Conservation (phyloP, 2,888 invertebrate genomes). For the Linnaemya tessellans region DNA sequence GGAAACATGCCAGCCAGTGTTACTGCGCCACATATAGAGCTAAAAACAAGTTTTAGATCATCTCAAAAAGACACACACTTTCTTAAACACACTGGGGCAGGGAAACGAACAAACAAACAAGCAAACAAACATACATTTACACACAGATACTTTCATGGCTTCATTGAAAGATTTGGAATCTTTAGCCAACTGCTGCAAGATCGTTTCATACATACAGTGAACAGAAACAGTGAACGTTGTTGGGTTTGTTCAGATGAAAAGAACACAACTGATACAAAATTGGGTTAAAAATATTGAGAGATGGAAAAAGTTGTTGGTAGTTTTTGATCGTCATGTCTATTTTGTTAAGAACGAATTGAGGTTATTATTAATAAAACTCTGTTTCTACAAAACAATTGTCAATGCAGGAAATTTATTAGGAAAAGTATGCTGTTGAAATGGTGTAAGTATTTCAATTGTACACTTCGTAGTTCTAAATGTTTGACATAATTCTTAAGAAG, state of each 20-base stretch:
- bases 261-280: conserved; percentile 40
- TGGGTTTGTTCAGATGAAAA: conserved; percentile 8
- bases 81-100: background rate
- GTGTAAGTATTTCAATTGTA: conserved; percentile 30
- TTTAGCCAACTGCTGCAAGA: conserved; percentile 16
- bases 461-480: conserved; percentile 35
- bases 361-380: conserved; percentile 60
- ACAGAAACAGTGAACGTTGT: background rate
- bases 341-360: conserved; percentile 53
- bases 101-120: background rate
- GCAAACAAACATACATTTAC: background rate
- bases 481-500: conserved; percentile 23
- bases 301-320: conserved; percentile 52
- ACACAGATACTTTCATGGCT: conserved; percentile 12
- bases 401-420: background rate
- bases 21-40: conserved; percentile 4
- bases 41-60: conserved; percentile 51
- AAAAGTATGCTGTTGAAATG: conserved; percentile 11
- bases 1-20: conserved; percentile 55
- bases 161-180: conserved; percentile 34
- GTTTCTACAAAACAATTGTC: conserved; percentile 2
- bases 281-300: conserved; percentile 59
- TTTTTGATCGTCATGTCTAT: conserved; percentile 38
- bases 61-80: background rate
- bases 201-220: background rate